Conservation (phyloP, 2,888 invertebrate species). For the Drosophila meridiana region DNA sequence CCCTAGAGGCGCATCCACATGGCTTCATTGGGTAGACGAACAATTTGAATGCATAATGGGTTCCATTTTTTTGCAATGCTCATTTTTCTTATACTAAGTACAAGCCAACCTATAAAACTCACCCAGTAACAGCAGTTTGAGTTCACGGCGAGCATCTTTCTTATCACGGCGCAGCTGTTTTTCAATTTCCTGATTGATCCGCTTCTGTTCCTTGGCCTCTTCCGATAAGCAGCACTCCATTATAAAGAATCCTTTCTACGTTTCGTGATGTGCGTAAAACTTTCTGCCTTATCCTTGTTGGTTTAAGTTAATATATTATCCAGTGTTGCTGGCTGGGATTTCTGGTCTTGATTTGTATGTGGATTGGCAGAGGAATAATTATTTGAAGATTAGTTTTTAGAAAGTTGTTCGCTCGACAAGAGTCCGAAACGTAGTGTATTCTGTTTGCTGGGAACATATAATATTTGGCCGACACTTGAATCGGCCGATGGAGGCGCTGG, state of each 20-base stretch:
- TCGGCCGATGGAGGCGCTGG: conserved; percentile 19
- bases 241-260: conserved; percentile 34
- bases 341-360: background rate
- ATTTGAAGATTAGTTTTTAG: background rate
- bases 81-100: background rate
- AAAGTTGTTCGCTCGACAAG: conserved; percentile 55
- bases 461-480: conserved; percentile 41
- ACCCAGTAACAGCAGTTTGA: conserved; percentile 98
- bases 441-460: conserved; percentile 25
- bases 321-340: background rate
- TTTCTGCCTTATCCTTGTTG: background rate
- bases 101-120: conserved; percentile 84
- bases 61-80: background rate
- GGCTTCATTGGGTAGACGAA: conserved; percentile 17
- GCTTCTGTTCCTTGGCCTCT: conserved; percentile 99
- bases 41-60: conserved; percentile 1
- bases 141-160: conserved; percentile 98
- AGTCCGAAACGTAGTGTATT: conserved; percentile 61
- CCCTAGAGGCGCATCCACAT: conserved; percentile 11
- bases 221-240: conserved; percentile 99
- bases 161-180: conserved; percentile 99
- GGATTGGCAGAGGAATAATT: background rate
- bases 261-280: conserved; percentile 35
- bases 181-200: conserved; percentile 99
- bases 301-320: background rate